These are phyloP conservation scores for Tipula unca DNA, from an alignment of 2,888 invertebrate genomes.

Conservation along the genomic window DNA sequence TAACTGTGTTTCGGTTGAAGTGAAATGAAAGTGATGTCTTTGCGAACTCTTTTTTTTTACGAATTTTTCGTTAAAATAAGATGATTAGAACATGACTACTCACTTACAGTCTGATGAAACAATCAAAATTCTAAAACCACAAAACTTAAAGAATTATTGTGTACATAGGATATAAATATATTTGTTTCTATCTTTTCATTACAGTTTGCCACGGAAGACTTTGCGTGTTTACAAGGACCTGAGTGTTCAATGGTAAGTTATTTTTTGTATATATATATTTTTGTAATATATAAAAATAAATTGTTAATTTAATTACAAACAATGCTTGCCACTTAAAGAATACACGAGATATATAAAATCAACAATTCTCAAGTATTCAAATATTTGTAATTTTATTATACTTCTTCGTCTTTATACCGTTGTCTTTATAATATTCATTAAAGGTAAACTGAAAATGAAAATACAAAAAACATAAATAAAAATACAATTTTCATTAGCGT, in stretches of 20 bases:
- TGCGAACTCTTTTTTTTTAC: not conserved
- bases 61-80: too few relatives aligned
- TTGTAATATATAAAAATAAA: not conserved
- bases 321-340: conserved; percentile 8
- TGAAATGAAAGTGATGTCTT: not conserved
- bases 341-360: not conserved
- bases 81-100: too few relatives aligned
- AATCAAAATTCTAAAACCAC: not conserved
- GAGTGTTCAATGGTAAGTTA: conserved; percentile 32
- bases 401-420: not conserved
- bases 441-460: not conserved
- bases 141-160: not conserved
- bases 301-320: conserved; percentile 15
- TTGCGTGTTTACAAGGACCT: conserved; percentile 29
- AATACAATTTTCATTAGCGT: not conserved
- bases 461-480: not conserved
- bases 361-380: not conserved
- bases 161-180: not conserved
- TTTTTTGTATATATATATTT: not conserved
- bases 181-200: conserved; percentile 23
- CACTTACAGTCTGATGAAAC: too few relatives aligned
- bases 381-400: not conserved
- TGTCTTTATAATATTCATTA: not conserved
- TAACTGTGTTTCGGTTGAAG: not conserved
- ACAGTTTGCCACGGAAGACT: conserved; percentile 30